Base-by-base conservation (phyloP, 2,888 invertebrate species). In the Oligia fasciuncula region DNA sequence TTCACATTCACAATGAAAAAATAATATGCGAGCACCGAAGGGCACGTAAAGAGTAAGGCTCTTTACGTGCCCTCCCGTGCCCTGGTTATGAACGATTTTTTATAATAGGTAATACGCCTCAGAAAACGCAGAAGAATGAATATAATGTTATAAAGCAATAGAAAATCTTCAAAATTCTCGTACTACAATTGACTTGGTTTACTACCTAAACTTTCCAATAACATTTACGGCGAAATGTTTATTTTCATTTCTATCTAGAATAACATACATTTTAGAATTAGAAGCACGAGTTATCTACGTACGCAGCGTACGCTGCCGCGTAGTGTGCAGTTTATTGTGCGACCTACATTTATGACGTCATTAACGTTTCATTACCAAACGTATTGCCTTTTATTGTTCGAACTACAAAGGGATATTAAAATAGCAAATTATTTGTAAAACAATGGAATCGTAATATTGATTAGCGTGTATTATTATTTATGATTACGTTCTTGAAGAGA, bases 351-450 rank as follows among this genome's bases (percentile, higher is more conserved):
- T 66, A 84, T 69, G 40, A 63, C 51, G 29, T 46, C 19, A 84
- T 68, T 67, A 35, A 51, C 23, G 19, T 74, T 57, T 74, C 1
- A 75, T 54, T 62, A 76, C n/a, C 17, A 57, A 73, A 80, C 66
- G 75, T 60, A 49, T 19, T n/a, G 23, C 23, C 29, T 85, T 74
- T 84, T 81, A 76, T 72, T 77, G 71, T 40, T 81, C 17, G 6
- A 23, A 57, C 60, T 66, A 84, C 85, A 84, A 84, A 73, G 74
- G 78, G 69, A 66, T 81, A 85, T 73, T 82, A 83, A 85, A 77
- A 66, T 67, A 65, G 40, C 8, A 63, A 80, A 71, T 74, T 60
- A 65, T 84, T 54, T 80, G 51, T 60, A 29, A 73, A 63, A 85
- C 85, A 85, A 85, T 77, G 62, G 65, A 65, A 40, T 83, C 74